Evolutionary conservation across 2,888 invertebrate genomes (phyloP).

Genomic region (Ephialtes manifestator): DNA sequence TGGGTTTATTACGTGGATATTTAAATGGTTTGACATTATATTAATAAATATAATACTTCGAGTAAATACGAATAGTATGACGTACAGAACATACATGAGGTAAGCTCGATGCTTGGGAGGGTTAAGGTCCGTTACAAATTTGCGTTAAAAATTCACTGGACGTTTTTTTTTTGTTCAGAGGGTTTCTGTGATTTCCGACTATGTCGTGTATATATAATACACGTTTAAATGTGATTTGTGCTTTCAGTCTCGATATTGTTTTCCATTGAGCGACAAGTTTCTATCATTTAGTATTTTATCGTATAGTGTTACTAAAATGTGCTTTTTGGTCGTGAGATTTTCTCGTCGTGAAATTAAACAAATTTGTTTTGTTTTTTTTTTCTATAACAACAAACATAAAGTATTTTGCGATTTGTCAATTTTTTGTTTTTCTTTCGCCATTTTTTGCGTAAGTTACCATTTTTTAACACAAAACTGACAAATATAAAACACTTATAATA

Average conservation of each 20-base stretch:
- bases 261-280: conserved; percentile 44
- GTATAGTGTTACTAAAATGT: conserved; percentile 18
- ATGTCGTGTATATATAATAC: conserved; percentile 6
- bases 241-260: conserved; percentile 63
- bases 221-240: conserved; percentile 36
- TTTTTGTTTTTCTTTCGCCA: background rate
- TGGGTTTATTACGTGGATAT: conserved; percentile 61
- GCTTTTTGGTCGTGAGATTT: conserved; percentile 54
- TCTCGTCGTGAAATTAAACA: conserved; percentile 42
- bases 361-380: conserved; percentile 26
- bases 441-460: background rate
- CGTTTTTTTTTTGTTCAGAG: conserved; percentile 30
- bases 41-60: conserved; percentile 71
- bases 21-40: conserved; percentile 55
- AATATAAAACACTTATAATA: background rate
- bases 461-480: background rate
- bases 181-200: conserved; percentile 39
- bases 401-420: conserved; percentile 5
- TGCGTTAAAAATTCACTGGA: conserved; percentile 64
- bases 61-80: conserved; percentile 65
- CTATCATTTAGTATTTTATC: background rate
- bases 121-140: conserved; percentile 53
- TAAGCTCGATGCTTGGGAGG: conserved; percentile 61
- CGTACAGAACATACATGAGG: conserved; percentile 58
- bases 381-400: conserved; percentile 25